Conservation (phyloP, 2,888 invertebrate genomes). For the Drosophila vallismaia region DNA sequence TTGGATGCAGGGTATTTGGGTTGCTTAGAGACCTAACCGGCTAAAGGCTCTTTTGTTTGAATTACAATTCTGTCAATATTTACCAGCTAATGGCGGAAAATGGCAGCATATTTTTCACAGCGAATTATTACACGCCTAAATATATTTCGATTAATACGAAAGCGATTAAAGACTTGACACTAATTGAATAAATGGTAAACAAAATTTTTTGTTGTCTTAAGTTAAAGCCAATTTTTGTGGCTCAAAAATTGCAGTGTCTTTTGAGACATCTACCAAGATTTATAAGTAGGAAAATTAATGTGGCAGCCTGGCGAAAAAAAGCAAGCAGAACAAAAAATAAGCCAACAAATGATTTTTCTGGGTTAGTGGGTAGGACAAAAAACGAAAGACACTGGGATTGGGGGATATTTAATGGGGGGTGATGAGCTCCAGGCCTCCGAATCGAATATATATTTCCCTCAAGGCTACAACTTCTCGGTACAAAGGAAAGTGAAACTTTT, state of each 20-base stretch:
- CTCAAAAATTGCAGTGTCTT: conserved; percentile 56
- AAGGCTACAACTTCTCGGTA: conserved; percentile 48
- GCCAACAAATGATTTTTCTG: conserved; percentile 43
- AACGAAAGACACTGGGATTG: conserved; percentile 10
- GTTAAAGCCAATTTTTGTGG: conserved; percentile 49
- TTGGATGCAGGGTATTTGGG: conserved; percentile 8
- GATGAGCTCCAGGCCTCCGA: conserved; percentile 60
- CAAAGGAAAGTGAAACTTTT: conserved; percentile 70
- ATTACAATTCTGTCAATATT: conserved; percentile 51
- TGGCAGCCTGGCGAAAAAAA: conserved; percentile 62
- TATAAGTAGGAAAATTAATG: conserved; percentile 81
- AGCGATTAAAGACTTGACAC: conserved; percentile 70
- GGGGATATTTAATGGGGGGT: conserved; percentile 9
- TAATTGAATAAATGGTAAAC: conserved; percentile 62
- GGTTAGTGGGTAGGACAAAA: conserved; percentile 11
- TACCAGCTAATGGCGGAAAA: conserved; percentile 28
- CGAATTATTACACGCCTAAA: conserved; percentile 46
- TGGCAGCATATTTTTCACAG: conserved; percentile 6
- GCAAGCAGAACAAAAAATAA: conserved; percentile 24
- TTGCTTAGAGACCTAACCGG: background rate
- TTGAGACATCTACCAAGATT: conserved; percentile 59
- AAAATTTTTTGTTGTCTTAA: conserved; percentile 23
- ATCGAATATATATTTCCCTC: conserved; percentile 76
- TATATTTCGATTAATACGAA: conserved; percentile 65
- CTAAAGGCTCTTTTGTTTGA: conserved; percentile 19